Base-by-base conservation (phyloP, 35 echinoderm and acorn worm genomes). In the Ophioderma brevispina region DNA sequence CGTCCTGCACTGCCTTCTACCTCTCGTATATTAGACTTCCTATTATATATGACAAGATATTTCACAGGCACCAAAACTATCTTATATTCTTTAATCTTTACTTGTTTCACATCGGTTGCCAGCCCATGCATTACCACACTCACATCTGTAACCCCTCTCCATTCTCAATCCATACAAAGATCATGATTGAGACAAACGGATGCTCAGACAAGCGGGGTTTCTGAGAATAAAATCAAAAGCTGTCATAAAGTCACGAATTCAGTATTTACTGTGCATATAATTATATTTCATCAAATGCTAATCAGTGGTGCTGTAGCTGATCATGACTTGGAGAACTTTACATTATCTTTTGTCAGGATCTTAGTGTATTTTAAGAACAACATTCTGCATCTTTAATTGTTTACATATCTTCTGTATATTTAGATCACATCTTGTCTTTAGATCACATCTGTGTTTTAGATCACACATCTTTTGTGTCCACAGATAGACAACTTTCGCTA, bases 31-130 rank as follows among this genome's bases (percentile, higher is more conserved):
- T n/a, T n/a, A n/a, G n/a, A n/a, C n/a, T n/a, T n/a, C n/a, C n/a
- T n/a, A n/a, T n/a, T n/a, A n/a, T n/a, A n/a, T n/a, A n/a, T n/a
- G n/a, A n/a, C n/a, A n/a, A n/a, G n/a, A n/a, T n/a, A n/a, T n/a
- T n/a, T n/a, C n/a, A n/a, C n/a, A n/a, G n/a, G n/a, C n/a, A n/a
- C n/a, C n/a, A n/a, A n/a, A n/a, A n/a, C n/a, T n/a, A n/a, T n/a
- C n/a, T n/a, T n/a, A n/a, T n/a, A n/a, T n/a, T n/a, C n/a, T n/a
- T n/a, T n/a, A n/a, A n/a, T n/a, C n/a, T n/a, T n/a, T n/a, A 91
- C 87, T n/a, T 80, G 76, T 76, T 59, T 89, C 77, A 81, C 87
- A 89, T n/a, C 78, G 1, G 39, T 31, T 81, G 50, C 87, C 87
- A 36, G 38, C 25, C 32, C 33, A 87, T 76, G 64, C 85, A 70